Conservation (phyloP, 2,888 invertebrate species). For the Nemotelus nigrinus region DNA sequence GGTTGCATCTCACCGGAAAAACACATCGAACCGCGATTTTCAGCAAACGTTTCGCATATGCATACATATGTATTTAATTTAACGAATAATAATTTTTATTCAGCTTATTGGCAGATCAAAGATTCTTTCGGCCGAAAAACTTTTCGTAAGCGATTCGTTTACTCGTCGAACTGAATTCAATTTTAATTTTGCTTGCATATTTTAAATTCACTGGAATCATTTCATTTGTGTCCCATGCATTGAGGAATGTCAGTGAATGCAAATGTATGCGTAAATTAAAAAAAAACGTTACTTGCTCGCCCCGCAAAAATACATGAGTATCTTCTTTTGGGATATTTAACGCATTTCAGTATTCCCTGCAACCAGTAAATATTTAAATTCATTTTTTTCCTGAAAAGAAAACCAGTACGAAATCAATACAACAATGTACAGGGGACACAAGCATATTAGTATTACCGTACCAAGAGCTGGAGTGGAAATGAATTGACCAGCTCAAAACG, state of each 20-base stretch:
- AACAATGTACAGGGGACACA: too few relatives aligned
- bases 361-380: constrained; percentile 31
- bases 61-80: constrained; percentile 10
- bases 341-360: constrained; percentile 22
- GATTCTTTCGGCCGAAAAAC: constrained; percentile 5
- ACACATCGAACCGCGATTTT: too few relatives aligned
- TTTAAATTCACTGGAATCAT: constrained; percentile 12
- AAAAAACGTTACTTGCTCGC: too few relatives aligned
- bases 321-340: constrained; percentile 10
- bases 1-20: too few relatives aligned
- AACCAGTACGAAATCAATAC: not conserved
- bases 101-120: constrained; percentile 11
- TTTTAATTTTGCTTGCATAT: not conserved
- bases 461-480: too few relatives aligned
- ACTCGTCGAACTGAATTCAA: not conserved
- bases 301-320: not conserved
- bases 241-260: not conserved
- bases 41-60: not conserved
- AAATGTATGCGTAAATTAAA: too few relatives aligned
- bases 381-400: constrained; percentile 16
- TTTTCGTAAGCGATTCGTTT: not conserved
- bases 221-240: constrained; percentile 11
- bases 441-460: too few relatives aligned
- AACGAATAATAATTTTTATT: constrained; percentile 33
- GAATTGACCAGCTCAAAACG: not conserved